Percentiles rank a stretch among this genome's conserved stretches.
Conservation (phyloP, 2,113 vertebrate species). For the Vidua macroura region DNA sequence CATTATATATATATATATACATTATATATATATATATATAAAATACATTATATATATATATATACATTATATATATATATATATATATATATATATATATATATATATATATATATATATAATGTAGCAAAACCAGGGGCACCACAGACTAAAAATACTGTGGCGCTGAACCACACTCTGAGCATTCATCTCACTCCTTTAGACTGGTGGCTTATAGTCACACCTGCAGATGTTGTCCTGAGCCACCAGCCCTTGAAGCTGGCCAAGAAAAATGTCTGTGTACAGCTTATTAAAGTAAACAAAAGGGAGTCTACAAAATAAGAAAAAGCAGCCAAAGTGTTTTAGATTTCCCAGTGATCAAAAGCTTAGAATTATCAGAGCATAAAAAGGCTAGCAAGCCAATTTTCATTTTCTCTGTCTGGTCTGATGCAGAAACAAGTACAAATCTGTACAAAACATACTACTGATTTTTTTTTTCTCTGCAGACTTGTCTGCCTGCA, state of each 20-base stretch:
- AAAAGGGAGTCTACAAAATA: not conserved
- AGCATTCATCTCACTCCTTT: not conserved
- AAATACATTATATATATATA: no score
- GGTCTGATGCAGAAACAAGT: not conserved
- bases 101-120: not conserved
- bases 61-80: no score
- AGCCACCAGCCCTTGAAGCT: accelerated
- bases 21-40: not conserved
- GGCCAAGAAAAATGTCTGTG: not conserved
- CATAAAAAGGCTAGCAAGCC: not conserved
- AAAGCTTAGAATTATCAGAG: not conserved
- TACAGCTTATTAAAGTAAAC: not conserved
- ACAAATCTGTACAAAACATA: not conserved
- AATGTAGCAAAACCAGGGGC: not conserved
- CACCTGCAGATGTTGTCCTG: accelerated
- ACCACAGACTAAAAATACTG: not conserved
- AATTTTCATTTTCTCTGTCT: not conserved
- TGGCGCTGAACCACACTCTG: not conserved
- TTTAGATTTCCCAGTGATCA: not conserved
- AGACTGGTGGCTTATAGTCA: not conserved
- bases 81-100: no score
- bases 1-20: not conserved
- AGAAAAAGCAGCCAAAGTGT: not conserved
- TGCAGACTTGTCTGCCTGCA: not conserved
- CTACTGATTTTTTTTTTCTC: not conserved